A percentile compares a stretch with the other conserved stretches of the same genome.
phyloP scores from a whole-genome alignment of 2,888 invertebrate species.

The Abscondita cerata region DNA sequence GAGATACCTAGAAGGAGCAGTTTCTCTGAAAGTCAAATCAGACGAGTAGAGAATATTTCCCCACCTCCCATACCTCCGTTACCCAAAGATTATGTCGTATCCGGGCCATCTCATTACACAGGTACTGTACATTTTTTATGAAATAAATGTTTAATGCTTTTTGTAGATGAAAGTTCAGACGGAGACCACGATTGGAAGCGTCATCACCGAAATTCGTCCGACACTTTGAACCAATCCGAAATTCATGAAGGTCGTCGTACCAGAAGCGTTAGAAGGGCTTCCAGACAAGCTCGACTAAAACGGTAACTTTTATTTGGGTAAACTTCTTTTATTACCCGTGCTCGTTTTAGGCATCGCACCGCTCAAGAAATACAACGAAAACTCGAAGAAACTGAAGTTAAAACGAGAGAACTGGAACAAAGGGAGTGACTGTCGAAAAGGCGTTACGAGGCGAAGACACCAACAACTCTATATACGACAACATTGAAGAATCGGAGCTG shows the following conservation, averaged over 20 bases:
- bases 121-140: constrained; percentile 22
- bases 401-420: constrained; percentile 77
- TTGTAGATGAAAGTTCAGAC: constrained; percentile 63
- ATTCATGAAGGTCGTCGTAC: constrained; percentile 59
- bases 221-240: constrained; percentile 60
- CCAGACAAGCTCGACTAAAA: constrained; percentile 70
- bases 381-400: constrained; percentile 84
- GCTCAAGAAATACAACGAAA: constrained; percentile 88
- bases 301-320: too few relatives aligned
- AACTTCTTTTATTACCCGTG: too few relatives aligned
- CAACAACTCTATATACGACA: constrained; percentile 55
- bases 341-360: constrained; percentile 68
- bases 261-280: constrained; percentile 49
- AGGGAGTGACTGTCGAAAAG: constrained; percentile 79
- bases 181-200: constrained; percentile 55
- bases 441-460: constrained; percentile 72
- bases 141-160: not conserved
- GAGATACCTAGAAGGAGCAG: constrained; percentile 52
- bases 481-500: constrained; percentile 67
- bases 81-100: constrained; percentile 64
- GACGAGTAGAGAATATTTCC: constrained; percentile 60
- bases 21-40: constrained; percentile 46
- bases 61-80: constrained; percentile 73
- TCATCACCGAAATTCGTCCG: constrained; percentile 52
- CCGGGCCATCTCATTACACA: constrained; percentile 16